Conservation (phyloP, 1,140 invertebrate genomes). For the Camponotus pennsylvanicus region DNA sequence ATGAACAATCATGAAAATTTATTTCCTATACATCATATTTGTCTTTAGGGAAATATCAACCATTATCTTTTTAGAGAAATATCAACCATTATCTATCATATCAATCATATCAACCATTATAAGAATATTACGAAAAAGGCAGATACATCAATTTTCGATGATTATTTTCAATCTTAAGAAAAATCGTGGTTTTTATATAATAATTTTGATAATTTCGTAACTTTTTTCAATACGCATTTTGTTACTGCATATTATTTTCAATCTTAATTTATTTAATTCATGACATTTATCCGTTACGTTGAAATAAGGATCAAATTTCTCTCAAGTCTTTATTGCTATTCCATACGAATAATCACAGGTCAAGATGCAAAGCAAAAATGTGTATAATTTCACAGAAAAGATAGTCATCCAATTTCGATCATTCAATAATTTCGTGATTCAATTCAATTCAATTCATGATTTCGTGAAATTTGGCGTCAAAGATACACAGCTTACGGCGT, state of each 20-base stretch:
- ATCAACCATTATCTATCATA: neutral
- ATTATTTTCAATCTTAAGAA: no score
- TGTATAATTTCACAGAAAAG: neutral
- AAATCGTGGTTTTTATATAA: neutral
- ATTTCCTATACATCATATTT: neutral
- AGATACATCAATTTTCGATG: neutral
- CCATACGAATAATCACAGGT: neutral
- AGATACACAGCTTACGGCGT: no score
- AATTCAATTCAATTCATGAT: neutral
- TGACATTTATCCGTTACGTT: no score
- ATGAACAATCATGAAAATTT: neutral
- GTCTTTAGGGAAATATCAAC: neutral
- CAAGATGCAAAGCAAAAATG: neutral
- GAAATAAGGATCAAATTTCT: no score
- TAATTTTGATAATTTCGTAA: neutral
- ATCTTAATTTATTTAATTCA: neutral
- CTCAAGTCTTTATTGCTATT: conserved; percentile 30
- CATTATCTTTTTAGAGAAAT: neutral
- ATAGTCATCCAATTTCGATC: neutral
- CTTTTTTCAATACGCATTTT: conserved; percentile 1
- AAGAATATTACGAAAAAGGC: neutral
- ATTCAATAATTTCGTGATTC: no score
- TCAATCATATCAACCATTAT: neutral
- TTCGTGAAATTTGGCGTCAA: neutral
- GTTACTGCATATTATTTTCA: neutral